These are phyloP conservation scores for Troilus luridus DNA, from an alignment of 2,888 invertebrate genomes.

Conservation along the genomic window DNA sequence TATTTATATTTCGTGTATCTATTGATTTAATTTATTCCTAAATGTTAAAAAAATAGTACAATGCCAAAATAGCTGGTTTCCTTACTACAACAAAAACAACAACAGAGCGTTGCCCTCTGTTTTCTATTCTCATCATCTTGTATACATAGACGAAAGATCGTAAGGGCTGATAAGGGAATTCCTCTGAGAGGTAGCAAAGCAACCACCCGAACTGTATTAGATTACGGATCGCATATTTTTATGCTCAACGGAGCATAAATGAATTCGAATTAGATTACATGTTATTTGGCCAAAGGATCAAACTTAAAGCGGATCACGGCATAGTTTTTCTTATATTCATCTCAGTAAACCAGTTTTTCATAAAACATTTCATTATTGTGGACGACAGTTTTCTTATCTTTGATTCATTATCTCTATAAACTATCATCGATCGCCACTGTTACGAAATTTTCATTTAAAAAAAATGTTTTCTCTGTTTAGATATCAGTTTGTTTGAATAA, in stretches of 20 bases:
- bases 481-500: too few species aligned
- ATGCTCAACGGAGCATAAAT: conserved; percentile 19
- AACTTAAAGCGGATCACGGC: neutral
- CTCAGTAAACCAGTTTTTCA: neutral
- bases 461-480: too few species aligned
- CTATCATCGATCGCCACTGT: too few species aligned
- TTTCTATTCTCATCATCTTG: too few species aligned
- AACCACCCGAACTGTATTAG: conserved; percentile 30
- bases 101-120: too few species aligned
- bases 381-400: neutral
- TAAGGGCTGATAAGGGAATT: neutral
- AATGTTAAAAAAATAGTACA: too few species aligned
- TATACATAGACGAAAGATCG: neutral
- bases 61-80: too few species aligned
- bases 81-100: too few species aligned
- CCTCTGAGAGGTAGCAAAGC: conserved; percentile 28
- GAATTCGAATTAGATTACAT: conserved; percentile 10
- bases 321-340: neutral
- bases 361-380: neutral
- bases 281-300: neutral
- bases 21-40: too few species aligned
- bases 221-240: conserved; percentile 37
- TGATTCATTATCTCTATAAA: neutral
- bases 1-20: too few species aligned
- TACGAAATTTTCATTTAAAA: too few species aligned